These are phyloP conservation scores for Actinernus sp. DNA, from an alignment of 92 coral and sea anemone genomes.

Conservation along the genomic window DNA sequence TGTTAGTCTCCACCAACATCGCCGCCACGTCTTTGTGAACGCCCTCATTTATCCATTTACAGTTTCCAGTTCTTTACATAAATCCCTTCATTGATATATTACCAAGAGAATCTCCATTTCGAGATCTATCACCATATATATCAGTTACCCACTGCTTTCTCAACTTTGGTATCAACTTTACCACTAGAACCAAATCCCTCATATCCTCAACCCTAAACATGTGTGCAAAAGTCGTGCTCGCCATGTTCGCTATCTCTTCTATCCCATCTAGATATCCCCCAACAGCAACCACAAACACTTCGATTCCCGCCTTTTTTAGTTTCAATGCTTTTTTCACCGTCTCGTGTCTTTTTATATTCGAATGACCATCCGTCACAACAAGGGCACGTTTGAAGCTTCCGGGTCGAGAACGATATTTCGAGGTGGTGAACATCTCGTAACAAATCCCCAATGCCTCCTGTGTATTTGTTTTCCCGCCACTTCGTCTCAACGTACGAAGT, in stretches of 20 bases:
- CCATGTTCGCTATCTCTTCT: slow-evolving; percentile 73
- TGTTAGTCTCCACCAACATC: too few species aligned
- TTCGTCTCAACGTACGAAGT: slow-evolving; percentile 53
- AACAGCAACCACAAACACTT: slow-evolving; percentile 84
- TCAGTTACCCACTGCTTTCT: slow-evolving; percentile 15
- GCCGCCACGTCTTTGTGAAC: too few species aligned
- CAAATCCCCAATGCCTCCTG: slow-evolving; percentile 78
- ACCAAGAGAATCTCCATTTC: too few species aligned
- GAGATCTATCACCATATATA: slow-evolving; percentile 18
- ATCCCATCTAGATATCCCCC: slow-evolving; percentile 79
- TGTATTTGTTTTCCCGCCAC: slow-evolving; percentile 86
- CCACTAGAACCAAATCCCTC: slow-evolving; percentile 70
- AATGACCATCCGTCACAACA: slow-evolving; percentile 86
- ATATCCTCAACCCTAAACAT: slow-evolving; percentile 81
- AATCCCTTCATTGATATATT: too few species aligned
- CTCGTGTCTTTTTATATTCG: slow-evolving; percentile 57
- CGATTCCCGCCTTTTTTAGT: slow-evolving; percentile 63
- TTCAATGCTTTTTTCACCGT: slow-evolving; percentile 64
- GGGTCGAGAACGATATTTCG: slow-evolving; percentile 42
- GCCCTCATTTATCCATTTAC: too few species aligned
- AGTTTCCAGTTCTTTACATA: too few species aligned
- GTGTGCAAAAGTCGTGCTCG: slow-evolving; percentile 71
- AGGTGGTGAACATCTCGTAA: slow-evolving; percentile 35
- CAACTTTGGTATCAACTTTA: slow-evolving; percentile 68
- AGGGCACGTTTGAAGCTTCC: slow-evolving; percentile 72